A percentile compares a stretch with the other conserved stretches of the same genome.
These are phyloP conservation scores for Pelosia muscerda DNA, from an alignment of 2,888 invertebrate genomes.

Conservation along the genomic window DNA sequence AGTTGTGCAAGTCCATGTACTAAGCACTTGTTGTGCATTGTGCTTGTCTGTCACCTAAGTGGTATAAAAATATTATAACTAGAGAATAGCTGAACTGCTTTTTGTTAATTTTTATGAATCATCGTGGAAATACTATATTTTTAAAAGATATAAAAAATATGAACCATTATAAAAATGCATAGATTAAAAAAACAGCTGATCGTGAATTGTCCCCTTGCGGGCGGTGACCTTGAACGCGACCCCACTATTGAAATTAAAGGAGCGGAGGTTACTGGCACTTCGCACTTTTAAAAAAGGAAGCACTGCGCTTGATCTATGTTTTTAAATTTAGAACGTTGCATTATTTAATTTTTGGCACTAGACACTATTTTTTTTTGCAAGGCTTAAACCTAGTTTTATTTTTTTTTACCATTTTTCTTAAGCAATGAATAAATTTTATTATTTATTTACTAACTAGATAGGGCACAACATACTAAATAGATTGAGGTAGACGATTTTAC, in stretches of 20 bases:
- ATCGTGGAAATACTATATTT: neutral
- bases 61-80: too few relatives aligned
- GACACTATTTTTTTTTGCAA: too few relatives aligned
- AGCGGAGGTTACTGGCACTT: conserved; percentile 84
- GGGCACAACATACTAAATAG: too few relatives aligned
- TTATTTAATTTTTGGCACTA: neutral
- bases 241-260: conserved; percentile 86
- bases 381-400: neutral
- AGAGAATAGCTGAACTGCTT: too few relatives aligned
- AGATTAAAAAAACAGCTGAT: conserved; percentile 73
- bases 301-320: conserved; percentile 28
- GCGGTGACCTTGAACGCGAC: conserved; percentile 82
- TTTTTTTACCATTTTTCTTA: neutral
- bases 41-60: too few relatives aligned
- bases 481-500: too few relatives aligned
- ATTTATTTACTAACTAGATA: too few relatives aligned
- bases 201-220: conserved; percentile 81
- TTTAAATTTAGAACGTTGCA: conserved; percentile 27
- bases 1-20: too few relatives aligned
- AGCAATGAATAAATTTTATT: too few relatives aligned
- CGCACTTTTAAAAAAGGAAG: conserved; percentile 82
- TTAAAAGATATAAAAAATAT: neutral
- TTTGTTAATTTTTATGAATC: neutral
- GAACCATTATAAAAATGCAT: conserved; percentile 14
- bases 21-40: too few relatives aligned